A percentile compares a stretch with the other conserved stretches of the same genome.
Evolutionary conservation across 2,797 vertebrate genomes (phyloP).

Genomic region (Xenops minutus): DNA sequence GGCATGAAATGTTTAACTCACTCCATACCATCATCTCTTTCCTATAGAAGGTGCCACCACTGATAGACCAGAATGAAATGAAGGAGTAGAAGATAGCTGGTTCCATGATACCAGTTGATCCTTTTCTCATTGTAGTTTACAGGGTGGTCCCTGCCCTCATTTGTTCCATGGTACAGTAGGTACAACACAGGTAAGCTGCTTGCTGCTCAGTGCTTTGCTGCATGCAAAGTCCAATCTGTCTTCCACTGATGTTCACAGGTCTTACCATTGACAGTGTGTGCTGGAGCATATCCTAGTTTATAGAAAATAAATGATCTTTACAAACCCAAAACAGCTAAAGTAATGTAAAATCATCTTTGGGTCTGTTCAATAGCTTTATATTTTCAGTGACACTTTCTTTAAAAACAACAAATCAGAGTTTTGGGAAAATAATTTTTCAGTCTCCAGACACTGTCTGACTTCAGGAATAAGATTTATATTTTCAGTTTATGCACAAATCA

Average conservation of each 20-base stretch:
- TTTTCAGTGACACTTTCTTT: background rate
- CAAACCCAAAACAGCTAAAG: background rate
- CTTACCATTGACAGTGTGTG: background rate
- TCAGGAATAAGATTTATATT: background rate
- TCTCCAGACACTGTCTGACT: background rate
- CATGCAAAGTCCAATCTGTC: background rate
- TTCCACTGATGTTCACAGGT: background rate
- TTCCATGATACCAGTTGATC: background rate
- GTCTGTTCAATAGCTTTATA: background rate
- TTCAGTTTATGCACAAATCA: background rate
- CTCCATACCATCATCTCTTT: background rate
- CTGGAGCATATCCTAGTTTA: background rate
- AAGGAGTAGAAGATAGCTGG: background rate
- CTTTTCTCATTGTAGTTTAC: background rate
- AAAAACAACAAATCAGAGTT: background rate
- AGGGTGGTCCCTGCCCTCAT: background rate
- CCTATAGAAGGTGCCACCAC: background rate
- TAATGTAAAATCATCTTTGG: background rate
- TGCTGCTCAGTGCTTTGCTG: background rate
- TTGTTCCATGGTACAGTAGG: background rate
- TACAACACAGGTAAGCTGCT: background rate
- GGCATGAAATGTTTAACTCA: background rate
- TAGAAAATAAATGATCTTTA: background rate
- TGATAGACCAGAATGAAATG: background rate
- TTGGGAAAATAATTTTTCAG: background rate